Conservation (phyloP, 2,113 vertebrate genomes). For the Astatoreochromis straeleni region DNA sequence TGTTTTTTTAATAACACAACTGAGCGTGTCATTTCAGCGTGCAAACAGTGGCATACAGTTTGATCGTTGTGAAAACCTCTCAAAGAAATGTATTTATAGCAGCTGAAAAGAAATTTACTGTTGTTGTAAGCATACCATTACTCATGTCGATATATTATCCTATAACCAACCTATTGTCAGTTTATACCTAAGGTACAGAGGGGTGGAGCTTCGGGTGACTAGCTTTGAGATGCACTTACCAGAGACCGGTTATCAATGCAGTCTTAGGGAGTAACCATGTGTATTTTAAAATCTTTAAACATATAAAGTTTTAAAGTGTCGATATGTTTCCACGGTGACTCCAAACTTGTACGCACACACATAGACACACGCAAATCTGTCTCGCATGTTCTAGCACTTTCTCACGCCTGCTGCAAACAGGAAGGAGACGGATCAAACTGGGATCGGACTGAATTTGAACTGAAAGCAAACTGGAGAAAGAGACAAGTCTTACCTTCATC, state of each 20-base stretch:
- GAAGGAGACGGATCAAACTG: not conserved
- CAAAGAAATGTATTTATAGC: slow-evolving; percentile 64
- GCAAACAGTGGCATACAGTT: slow-evolving; percentile 63
- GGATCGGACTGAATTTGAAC: not conserved
- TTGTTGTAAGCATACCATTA: slow-evolving; percentile 49
- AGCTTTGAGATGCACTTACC: slow-evolving; percentile 53
- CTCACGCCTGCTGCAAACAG: slow-evolving; percentile 14
- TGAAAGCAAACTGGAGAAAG: not conserved
- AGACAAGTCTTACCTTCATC: slow-evolving; percentile 13
- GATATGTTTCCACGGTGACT: slow-evolving; percentile 30
- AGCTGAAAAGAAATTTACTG: slow-evolving; percentile 22
- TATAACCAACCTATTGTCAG: slow-evolving; percentile 51
- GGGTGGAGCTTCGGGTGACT: slow-evolving; percentile 13
- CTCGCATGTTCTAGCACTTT: slow-evolving; percentile 54
- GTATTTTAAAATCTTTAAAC: slow-evolving; percentile 30
- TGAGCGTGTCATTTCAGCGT: slow-evolving; percentile 42
- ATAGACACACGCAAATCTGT: slow-evolving; percentile 3
- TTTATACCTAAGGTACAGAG: slow-evolving; percentile 50
- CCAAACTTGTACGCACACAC: not conserved
- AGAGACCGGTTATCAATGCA: slow-evolving; percentile 37
- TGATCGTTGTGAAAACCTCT: slow-evolving; percentile 48
- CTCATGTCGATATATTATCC: slow-evolving; percentile 44
- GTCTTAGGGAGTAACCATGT: slow-evolving; percentile 20
- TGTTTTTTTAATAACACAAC: not conserved
- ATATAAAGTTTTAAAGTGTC: slow-evolving; percentile 26